Evolutionary conservation across 1,140 invertebrate genomes (phyloP).

Genomic region (Drosophila teissieri): DNA sequence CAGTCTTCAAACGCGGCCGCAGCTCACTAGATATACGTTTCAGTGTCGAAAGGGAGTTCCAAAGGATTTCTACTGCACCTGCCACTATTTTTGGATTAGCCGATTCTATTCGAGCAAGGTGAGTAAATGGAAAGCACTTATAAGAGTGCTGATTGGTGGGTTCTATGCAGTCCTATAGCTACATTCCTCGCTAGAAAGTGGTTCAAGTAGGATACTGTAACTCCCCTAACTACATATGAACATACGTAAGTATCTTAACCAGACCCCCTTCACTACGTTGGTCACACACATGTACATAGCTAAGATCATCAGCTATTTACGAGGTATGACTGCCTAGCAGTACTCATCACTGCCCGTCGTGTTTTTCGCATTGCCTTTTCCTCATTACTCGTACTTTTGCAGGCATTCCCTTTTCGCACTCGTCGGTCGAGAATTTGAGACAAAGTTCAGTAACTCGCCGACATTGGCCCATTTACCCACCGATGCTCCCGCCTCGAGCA

Average conservation of each 20-base stretch:
- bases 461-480: constrained; percentile 67
- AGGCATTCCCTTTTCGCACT: constrained; percentile 8
- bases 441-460: constrained; percentile 60
- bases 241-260: no score
- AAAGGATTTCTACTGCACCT: constrained; percentile 8
- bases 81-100: constrained; percentile 38
- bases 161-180: no score
- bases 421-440: constrained; percentile 21
- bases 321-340: not conserved
- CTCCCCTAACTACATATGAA: no score
- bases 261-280: not conserved
- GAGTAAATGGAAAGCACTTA: constrained; percentile 18
- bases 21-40: constrained; percentile 31
- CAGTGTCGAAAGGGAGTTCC: constrained; percentile 7
- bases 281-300: not conserved
- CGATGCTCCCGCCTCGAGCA: constrained; percentile 18
- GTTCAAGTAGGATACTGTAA: no score
- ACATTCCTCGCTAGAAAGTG: no score
- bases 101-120: constrained; percentile 31
- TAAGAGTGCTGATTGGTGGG: no score
- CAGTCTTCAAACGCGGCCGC: constrained; percentile 50
- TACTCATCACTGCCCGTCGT: constrained; percentile 21
- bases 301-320: not conserved
- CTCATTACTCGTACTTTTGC: constrained; percentile 22
- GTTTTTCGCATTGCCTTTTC: constrained; percentile 28